Percentiles rank a stretch among this genome's conserved stretches.
Conservation (phyloP, 1,140 invertebrate species). For the Drosophila mauritiana region DNA sequence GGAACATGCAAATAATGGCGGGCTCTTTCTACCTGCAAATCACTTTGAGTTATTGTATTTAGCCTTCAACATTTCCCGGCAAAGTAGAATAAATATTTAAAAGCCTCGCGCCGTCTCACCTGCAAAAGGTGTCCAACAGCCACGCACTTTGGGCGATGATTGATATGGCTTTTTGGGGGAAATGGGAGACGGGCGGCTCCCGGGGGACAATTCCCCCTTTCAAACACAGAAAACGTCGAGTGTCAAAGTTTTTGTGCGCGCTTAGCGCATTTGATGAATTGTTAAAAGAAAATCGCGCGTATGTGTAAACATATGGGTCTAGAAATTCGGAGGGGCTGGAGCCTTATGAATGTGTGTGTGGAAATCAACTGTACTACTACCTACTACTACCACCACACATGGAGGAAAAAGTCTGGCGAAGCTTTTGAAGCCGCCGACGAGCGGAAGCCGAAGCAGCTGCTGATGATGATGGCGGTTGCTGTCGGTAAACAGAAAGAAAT, state of each 20-base stretch:
- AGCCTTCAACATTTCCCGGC: slow-evolving; percentile 53
- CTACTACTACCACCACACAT: not conserved
- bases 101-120: slow-evolving; percentile 44
- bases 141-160: slow-evolving; percentile 75
- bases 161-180: slow-evolving; percentile 61
- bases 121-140: slow-evolving; percentile 48
- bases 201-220: slow-evolving; percentile 6
- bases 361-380: slow-evolving; percentile 35
- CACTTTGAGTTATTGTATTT: slow-evolving; percentile 81
- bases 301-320: slow-evolving; percentile 80
- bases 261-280: slow-evolving; percentile 82
- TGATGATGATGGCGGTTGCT: slow-evolving; percentile 51
- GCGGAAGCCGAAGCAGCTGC: slow-evolving; percentile 49
- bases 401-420: slow-evolving; percentile 14
- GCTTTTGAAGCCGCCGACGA: slow-evolving; percentile 52
- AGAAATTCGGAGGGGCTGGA: slow-evolving; percentile 26
- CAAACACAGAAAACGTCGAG: slow-evolving; percentile 64
- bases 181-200: not conserved
- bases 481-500: slow-evolving; percentile 39
- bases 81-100: slow-evolving; percentile 78
- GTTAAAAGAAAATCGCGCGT: slow-evolving; percentile 82
- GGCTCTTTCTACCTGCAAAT: slow-evolving; percentile 53
- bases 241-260: slow-evolving; percentile 78
- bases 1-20: slow-evolving; percentile 62
- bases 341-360: slow-evolving; percentile 5